Evolutionary conservation across 2,888 invertebrate genomes (phyloP), one percentile per base, ranked within the genome.

Genomic region (Rhingia rostrata): DNA sequence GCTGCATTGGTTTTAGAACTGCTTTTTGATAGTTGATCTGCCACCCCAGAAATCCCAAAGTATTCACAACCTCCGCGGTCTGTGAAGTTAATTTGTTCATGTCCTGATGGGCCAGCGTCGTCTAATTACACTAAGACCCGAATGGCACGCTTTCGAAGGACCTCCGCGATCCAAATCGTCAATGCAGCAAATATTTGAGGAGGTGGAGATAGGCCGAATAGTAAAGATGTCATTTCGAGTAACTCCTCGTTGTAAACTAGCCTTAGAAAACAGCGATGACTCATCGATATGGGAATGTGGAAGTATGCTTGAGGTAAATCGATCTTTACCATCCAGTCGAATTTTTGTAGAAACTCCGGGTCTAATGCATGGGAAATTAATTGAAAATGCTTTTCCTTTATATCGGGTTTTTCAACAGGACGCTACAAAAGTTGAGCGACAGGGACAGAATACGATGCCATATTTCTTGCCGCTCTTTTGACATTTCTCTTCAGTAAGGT

Each of bases 161-260:
- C 47, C 39, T 69, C 54, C 51, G 63, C 70, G 51, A 64, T 72
- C 78, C 78, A 64, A 64, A 63, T 63, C 56, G 77, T 63, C 37
- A 78, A n/a, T 6, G 49, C 47, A 9, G 63, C 63, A 22, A 77
- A 69, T 14, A 33, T 77, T 49, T 33, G 37, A 37, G 61, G 56
- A 41, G 56, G 35, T 9, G 56, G 47, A 6, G 64, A 12, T 10
- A 74, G 56, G 41, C 75, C 75, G n/a, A 78, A 70, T 14, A 61
- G 69, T 41, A 69, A 14, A 10, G 51, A 10, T 37, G 56, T 70
- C 63, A 51, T 70, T 63, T 70, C 7, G 1, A 70, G 69, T n/a
- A 77, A 30, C 7, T 78, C 56, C 7, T 12, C 64, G 30, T 56
- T 35, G 69, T 70, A 64, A 5, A 64, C 35, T n/a, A 77, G 22